Evolutionary conservation across 1,140 invertebrate species (phyloP), one percentile per base, ranked within the genome.

Genomic region (Nixonia krombeini): DNA sequence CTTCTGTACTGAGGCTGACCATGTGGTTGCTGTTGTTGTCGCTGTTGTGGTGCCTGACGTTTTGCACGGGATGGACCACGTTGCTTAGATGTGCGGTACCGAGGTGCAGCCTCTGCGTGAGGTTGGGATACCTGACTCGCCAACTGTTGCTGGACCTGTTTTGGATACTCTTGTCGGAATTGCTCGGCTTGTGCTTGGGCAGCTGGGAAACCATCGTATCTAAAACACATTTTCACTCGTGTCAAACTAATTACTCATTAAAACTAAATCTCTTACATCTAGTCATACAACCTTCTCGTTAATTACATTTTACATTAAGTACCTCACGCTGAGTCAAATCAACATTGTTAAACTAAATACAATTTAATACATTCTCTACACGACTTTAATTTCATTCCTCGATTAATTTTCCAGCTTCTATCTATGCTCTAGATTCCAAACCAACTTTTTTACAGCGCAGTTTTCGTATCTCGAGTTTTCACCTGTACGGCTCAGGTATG

Each of bases 401-500:
- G n/a, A n/a, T n/a, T n/a, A n/a, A n/a, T n/a, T n/a, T n/a, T n/a
- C n/a, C n/a, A n/a, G n/a, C n/a, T n/a, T n/a, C n/a, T n/a, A n/a
- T n/a, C n/a, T n/a, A n/a, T n/a, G n/a, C n/a, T n/a, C n/a, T n/a
- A n/a, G n/a, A n/a, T n/a, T n/a, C n/a, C n/a, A n/a, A n/a, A n/a
- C n/a, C n/a, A n/a, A n/a, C n/a, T n/a, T n/a, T n/a, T n/a, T n/a
- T n/a, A n/a, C n/a, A n/a, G n/a, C n/a, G n/a, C n/a, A n/a, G n/a
- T n/a, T n/a, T n/a, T n/a, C n/a, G n/a, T n/a, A n/a, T n/a, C n/a
- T n/a, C n/a, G n/a, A n/a, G n/a, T n/a, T n/a, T n/a, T n/a, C n/a
- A n/a, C n/a, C n/a, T n/a, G n/a, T 64, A 82, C 29, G 72, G 80
- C 72, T 85, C 84, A 10, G 84, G 84, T 12, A 85, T 85, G 9